Evolutionary conservation across 2,888 invertebrate genomes (phyloP), one percentile per base, ranked within the genome.

Genomic region (Cinara cedri): DNA sequence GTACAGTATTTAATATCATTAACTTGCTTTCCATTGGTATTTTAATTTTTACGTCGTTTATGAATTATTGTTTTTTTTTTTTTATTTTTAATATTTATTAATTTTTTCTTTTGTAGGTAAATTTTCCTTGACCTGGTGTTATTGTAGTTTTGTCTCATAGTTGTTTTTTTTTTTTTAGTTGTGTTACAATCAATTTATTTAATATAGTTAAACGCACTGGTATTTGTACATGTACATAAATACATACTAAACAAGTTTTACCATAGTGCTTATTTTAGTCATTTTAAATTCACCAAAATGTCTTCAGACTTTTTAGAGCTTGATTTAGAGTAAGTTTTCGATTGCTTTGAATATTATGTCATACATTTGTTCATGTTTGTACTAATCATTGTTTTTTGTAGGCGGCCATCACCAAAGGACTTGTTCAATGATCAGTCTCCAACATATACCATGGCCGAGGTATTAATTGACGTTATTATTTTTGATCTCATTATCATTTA

Each of bases 281-380:
- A n/a, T 63, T 24, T 74, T 54, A 65, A 75, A 65, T 78, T 66
- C 21, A 26, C 42, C 24, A n/a, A 68, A 49, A 78, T 78, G 78
- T 78, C 51, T 78, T 78, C 78, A 42, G 68, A 78, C 34, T 11
- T 60, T 9, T 34, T 78, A 34, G 78, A 78, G 78, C 70, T 42
- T 62, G 78, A 60, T 9, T 34, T 78, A 34, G 78, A 78, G 78
- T 78, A 51, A 78, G 78, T 78, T 46, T n/a, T 49, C 1, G 14
- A 42, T 14, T 13, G 21, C 19, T 34, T 70, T 44, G 3, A 8
- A 24, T 26, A 3, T 46, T 21, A 2, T 10, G 16, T 26, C 3
- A 1, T 49, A n/a, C 14, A 34, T 62, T 74, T 21, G 13, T 6
- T 14, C 13, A 42, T 19, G 14, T 57, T 34, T 21, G n/a, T n/a